Evolutionary conservation across 2,888 invertebrate genomes (phyloP), one percentile per base, ranked within the genome.

Genomic region (Rotaria macrura): DNA sequence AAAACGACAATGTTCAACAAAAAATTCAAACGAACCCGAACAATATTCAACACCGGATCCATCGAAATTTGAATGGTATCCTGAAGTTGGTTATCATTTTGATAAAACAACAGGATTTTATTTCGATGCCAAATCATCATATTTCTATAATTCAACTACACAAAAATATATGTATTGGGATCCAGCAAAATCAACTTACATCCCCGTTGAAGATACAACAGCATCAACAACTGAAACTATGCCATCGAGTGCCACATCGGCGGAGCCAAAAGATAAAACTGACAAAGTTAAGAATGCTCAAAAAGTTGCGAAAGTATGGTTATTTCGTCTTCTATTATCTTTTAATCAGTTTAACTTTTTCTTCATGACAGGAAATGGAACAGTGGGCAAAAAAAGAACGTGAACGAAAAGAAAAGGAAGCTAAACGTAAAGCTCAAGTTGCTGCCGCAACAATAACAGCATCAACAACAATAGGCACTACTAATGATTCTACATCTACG

Each of bases 101-200:
- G 98, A 99, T 91, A 94, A 95, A 0, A 92, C 93, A 2, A 97
- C 98, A 1, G 95, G 95, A 0, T 93, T 98, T 29, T 99, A 98
- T 91, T 99, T 97, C 90, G 99, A 99, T 92, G 94, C 96, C 0
- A 95, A 94, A 88, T 95, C 97, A 5, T 96, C 91, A 90, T 99
- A 99, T 91, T 99, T 97, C 91, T 99, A 95, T 92, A 97, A 98
- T 91, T 94, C 95, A 88, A 94, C 94, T 88, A 94, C 94, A 0
- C 94, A 94, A 88, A 94, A 95, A 89, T 99, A 96, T 91, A 93
- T 97, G 89, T 98, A 97, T 90, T 99, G 97, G 96, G 96, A 97
- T 91, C 93, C 90, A 5, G 89, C 90, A 84, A 90, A 90, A 84
- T 89, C 89, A 25, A 90, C 90, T 0, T 91, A 91, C 87, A 87